Percentiles rank a stretch among this genome's conserved stretches.
phyloP scores from a whole-genome alignment of 2,113 vertebrate species.

The Eira barbara region DNA sequence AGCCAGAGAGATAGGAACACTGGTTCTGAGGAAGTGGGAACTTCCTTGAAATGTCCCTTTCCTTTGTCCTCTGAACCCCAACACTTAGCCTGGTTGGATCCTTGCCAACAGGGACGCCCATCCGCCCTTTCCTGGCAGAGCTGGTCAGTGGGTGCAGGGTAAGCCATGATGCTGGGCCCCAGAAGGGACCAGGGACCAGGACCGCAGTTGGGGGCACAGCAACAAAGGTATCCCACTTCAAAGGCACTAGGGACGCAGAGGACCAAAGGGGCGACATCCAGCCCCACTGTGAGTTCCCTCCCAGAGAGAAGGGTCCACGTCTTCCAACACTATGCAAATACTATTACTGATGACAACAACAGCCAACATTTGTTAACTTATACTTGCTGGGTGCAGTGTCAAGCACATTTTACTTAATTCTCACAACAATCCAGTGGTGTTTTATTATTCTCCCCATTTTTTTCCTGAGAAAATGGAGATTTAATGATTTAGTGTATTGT shows the following conservation, averaged over 20 bases:
- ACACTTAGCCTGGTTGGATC: conserved; percentile 58
- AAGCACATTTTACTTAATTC: not conserved
- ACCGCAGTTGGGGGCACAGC: no score
- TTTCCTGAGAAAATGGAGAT: not conserved
- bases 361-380: not conserved
- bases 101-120: conserved; percentile 45
- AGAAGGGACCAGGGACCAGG: not conserved
- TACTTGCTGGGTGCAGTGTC: not conserved
- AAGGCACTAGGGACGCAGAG: not conserved
- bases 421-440: not conserved
- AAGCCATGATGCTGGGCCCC: not conserved
- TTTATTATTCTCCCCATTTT: not conserved
- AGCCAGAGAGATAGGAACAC: conserved; percentile 42
- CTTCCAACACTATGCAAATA: not conserved
- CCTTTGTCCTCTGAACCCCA: conserved; percentile 72
- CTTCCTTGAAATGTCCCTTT: conserved; percentile 70
- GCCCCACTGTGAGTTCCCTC: accelerated
- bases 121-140: conserved; percentile 55
- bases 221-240: no score
- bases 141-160: not conserved
- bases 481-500: not conserved
- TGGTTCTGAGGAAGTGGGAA: conserved; percentile 72
- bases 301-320: not conserved
- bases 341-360: not conserved
- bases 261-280: accelerated